Conservation (phyloP, 2,113 vertebrate species). For the Melanerpes formicivorus region DNA sequence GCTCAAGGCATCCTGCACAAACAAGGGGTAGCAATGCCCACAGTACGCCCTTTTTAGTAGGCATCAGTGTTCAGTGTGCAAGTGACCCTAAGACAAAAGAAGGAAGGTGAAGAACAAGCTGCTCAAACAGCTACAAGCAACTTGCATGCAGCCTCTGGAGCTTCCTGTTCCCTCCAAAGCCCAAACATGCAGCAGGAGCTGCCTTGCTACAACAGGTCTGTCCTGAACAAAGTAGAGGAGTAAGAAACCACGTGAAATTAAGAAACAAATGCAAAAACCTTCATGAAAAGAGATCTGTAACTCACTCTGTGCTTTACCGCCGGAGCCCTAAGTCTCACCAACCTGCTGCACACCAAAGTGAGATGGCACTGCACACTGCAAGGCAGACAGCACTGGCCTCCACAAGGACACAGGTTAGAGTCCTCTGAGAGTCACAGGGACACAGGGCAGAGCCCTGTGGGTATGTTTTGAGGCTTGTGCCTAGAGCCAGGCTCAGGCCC, state of each 20-base stretch:
- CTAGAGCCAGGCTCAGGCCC: background rate
- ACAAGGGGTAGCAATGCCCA: background rate
- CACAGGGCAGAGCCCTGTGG: accelerated
- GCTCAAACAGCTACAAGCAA: background rate
- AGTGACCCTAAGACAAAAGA: background rate
- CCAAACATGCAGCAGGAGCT: background rate
- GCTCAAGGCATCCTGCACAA: background rate
- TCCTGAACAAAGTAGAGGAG: background rate
- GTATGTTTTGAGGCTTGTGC: too few species aligned
- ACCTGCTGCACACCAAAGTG: background rate
- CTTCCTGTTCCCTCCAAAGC: background rate
- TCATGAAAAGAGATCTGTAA: background rate
- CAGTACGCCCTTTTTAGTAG: background rate
- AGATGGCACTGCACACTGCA: background rate
- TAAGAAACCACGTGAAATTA: background rate
- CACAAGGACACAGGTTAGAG: background rate
- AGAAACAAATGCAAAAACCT: background rate
- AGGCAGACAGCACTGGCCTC: background rate
- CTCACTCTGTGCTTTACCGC: background rate
- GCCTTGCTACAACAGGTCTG: background rate
- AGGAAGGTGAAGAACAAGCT: background rate
- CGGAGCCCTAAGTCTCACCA: accelerated
- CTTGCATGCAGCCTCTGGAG: background rate
- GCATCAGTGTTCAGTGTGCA: background rate
- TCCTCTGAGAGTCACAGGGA: background rate